Base-by-base conservation (phyloP, 2,888 invertebrate species). In the Tillus elongatus region DNA sequence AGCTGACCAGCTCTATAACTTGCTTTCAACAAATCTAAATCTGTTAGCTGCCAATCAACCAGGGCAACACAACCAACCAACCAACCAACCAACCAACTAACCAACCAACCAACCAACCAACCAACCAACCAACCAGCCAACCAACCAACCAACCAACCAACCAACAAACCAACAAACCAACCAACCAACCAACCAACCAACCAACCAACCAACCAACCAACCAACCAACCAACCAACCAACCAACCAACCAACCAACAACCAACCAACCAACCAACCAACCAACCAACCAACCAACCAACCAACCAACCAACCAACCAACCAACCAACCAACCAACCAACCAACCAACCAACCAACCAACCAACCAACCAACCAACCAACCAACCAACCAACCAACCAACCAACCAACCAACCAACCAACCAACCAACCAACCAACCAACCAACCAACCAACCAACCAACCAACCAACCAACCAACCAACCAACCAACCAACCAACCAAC, bases 111-210 rank as follows among this genome's bases (percentile, higher is more conserved):
- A n/a, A n/a, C n/a, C n/a, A n/a, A n/a, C n/a, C n/a, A n/a, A n/a
- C n/a, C n/a, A n/a, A n/a, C n/a, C n/a, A n/a, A n/a, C n/a, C n/a
- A n/a, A n/a, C n/a, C n/a, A n/a, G n/a, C n/a, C n/a, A n/a, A n/a
- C n/a, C n/a, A n/a, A n/a, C n/a, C n/a, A n/a, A n/a, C n/a, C n/a
- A n/a, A n/a, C n/a, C n/a, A n/a, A n/a, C n/a, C n/a, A n/a, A n/a
- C n/a, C n/a, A n/a, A n/a, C n/a, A n/a, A n/a, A n/a, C n/a, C n/a
- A n/a, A n/a, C 6, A 19, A 19, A 19, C 24, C 24, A 19, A 19
- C 24, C 24, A 19, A 19, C 24, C 24, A 19, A 19, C 24, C 24
- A 19, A 19, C 24, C 24, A 19, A 19, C 24, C 24, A 19, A 19
- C 24, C 24, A 19, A 19, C 24, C 24, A 19, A 19, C 24, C 24